Evolutionary conservation across 2,113 vertebrate genomes (phyloP), one percentile per base, ranked within the genome.

Genomic region (Pluvianellus socialis): DNA sequence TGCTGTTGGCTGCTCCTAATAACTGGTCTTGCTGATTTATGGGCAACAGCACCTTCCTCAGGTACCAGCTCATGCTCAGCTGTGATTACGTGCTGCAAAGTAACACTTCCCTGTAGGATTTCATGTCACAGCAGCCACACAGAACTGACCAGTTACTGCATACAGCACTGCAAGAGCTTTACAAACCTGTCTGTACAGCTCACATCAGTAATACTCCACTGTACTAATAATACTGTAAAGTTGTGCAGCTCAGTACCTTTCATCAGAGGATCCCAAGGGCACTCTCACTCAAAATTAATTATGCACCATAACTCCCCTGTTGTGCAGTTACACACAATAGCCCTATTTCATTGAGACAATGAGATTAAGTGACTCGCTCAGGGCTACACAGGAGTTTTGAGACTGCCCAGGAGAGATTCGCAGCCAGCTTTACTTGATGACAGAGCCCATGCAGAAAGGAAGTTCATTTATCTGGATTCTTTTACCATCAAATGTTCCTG

Each of bases 131-230:
- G 89, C 79, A 82, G 74, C 81, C 35, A 40, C 58, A 5, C 22
- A 16, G 79, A 45, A 23, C 19, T n/a, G 62, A 10, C n/a, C 8
- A 12, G 65, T 40, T 15, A 4, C 38, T 38, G 38, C 26, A 7
- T 3, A 5, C 2, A 17, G 52, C 35, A 8, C 33, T 10, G 33
- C 49, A 3, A 32, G 58, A 72, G 88, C 85, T 66, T 17, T 23
- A 27, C 62, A 33, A 52, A 8, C 3, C 8, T 6, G 1, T 9
- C 7, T 10, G 35, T 8, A 12, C 10, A 65, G 73, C 84, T 8
- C 49, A 0, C 50, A 18, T 4, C 88, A 47, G 59, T 16, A 35
- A 8, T 0, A 1, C 5, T 20, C 58, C 40, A 3, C 19, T 0
- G 14, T 10, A 28, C 76, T 18, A 42, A 1, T 4, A 24, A 12